Conservation (phyloP, 2,888 invertebrate species). For the Lochmaea crataegi region DNA sequence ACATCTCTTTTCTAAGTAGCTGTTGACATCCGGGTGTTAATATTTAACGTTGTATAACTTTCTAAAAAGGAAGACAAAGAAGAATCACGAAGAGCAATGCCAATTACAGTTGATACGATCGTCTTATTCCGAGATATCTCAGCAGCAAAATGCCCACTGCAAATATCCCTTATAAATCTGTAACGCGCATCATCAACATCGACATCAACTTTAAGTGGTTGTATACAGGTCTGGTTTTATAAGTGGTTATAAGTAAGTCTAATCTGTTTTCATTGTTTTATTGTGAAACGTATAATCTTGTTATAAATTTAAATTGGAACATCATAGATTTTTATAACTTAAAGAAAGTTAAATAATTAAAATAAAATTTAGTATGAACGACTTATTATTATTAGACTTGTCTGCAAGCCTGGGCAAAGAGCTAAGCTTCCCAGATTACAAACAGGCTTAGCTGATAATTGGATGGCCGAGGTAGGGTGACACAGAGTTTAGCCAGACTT, state of each 20-base stretch:
- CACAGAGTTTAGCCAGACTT: no score
- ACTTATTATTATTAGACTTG: no score
- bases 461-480: no score
- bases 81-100: conserved; percentile 26
- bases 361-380: no score
- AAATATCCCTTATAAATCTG: conserved; percentile 46
- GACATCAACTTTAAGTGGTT: conserved; percentile 29
- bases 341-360: no score
- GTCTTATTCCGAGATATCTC: conserved; percentile 27
- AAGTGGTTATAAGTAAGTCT: neutral
- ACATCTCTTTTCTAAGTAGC: neutral
- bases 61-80: conserved; percentile 31
- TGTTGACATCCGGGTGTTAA: conserved; percentile 3
- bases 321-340: no score
- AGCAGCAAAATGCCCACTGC: conserved; percentile 38
- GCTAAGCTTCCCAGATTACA: no score
- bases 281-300: no score
- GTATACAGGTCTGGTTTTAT: conserved; percentile 9
- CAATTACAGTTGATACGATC: conserved; percentile 33
- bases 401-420: no score
- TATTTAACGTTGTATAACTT: conserved; percentile 22
- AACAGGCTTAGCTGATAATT: no score
- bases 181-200: conserved; percentile 41
- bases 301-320: no score
- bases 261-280: neutral